phyloP scores from a whole-genome alignment of 2,113 vertebrate genomes.

The Rhinopomastus cyanomelas region DNA sequence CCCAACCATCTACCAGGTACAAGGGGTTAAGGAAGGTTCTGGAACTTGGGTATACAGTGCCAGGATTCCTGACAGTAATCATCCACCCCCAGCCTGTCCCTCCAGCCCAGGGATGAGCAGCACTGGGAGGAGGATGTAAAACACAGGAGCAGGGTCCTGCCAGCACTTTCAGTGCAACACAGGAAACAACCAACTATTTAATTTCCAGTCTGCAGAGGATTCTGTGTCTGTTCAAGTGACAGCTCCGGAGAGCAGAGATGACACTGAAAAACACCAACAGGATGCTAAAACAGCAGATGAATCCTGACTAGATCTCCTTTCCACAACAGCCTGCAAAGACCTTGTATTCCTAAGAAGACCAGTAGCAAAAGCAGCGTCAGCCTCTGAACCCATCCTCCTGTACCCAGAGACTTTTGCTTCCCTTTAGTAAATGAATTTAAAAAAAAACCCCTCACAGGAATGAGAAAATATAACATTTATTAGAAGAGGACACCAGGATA shows the following conservation, averaged over 20 bases:
- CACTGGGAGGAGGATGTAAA: neutral
- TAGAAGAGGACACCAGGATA: slow-evolving; percentile 62
- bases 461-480: slow-evolving; percentile 77
- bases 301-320: neutral
- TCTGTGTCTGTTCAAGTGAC: neutral
- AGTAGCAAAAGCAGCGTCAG: neutral
- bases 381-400: neutral
- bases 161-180: neutral
- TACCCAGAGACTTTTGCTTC: neutral
- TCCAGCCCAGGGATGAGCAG: neutral
- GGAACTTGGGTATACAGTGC: neutral
- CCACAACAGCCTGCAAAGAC: slow-evolving; percentile 9
- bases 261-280: neutral
- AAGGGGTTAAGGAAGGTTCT: neutral
- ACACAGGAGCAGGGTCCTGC: neutral
- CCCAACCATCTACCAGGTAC: neutral
- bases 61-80: neutral
- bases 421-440: neutral
- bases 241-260: neutral
- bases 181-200: neutral
- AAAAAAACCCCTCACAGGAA: slow-evolving; percentile 48
- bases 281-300: neutral
- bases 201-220: neutral
- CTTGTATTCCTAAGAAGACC: neutral
- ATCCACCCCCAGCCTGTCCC: neutral